phyloP scores from a whole-genome alignment of 1,140 invertebrate species.

The Musca vetustissima region DNA sequence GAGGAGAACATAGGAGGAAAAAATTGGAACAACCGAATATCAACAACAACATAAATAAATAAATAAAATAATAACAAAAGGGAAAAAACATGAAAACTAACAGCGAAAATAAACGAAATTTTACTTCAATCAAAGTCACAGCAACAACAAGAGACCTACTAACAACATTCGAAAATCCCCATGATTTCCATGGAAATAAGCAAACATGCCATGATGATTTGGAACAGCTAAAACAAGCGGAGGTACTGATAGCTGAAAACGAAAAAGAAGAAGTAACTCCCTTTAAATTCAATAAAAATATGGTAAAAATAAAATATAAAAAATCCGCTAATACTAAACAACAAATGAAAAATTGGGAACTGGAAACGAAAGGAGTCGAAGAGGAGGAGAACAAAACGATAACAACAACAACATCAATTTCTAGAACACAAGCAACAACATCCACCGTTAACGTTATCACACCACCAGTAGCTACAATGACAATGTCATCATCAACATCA shows the following conservation, averaged over 20 bases:
- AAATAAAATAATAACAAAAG: too few relatives aligned
- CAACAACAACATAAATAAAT: too few relatives aligned
- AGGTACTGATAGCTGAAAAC: too few relatives aligned
- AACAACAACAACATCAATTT: slow-evolving; percentile 32
- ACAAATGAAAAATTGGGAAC: slow-evolving; percentile 16
- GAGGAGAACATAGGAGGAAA: too few relatives aligned
- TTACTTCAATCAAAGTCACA: not conserved
- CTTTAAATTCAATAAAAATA: slow-evolving; percentile 14
- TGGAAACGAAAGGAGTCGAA: slow-evolving; percentile 4
- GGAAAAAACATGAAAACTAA: slow-evolving; percentile 13
- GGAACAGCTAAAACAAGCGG: not conserved
- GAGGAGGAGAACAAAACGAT: slow-evolving; percentile 19
- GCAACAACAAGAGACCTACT: not conserved
- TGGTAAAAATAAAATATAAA: slow-evolving; percentile 15
- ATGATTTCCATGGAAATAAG: too few relatives aligned
- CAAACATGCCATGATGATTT: too few relatives aligned
- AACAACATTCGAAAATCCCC: too few relatives aligned
- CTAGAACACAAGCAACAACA: not conserved
- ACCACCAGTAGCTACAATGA: not conserved
- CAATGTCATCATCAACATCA: not conserved
- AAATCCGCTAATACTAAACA: not conserved
- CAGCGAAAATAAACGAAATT: slow-evolving; percentile 17
- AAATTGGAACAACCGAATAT: too few relatives aligned
- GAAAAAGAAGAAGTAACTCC: not conserved
- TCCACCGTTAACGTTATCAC: not conserved